A percentile compares a stretch with the other conserved stretches of the same genome.
Conservation (phyloP, 2,888 invertebrate species). For the Listrodromus nycthemerus region DNA sequence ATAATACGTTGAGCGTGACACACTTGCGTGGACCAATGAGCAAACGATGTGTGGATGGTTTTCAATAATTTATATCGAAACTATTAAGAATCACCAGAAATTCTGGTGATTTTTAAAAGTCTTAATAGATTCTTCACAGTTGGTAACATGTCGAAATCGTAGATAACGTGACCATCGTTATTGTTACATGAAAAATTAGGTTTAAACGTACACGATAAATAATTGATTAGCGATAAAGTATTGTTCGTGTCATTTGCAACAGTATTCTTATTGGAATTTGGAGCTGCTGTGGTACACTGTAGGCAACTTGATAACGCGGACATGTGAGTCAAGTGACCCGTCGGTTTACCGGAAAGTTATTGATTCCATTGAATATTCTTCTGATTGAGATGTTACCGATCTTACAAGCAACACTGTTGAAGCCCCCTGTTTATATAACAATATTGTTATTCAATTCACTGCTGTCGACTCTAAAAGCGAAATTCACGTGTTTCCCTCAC, state of each 20-base stretch:
- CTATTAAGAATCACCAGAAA: too few relatives aligned
- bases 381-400: too few relatives aligned
- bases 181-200: neutral
- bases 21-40: constrained; percentile 1
- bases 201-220: neutral
- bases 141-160: neutral
- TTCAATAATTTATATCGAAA: neutral
- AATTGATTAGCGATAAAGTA: neutral
- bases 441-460: too few relatives aligned
- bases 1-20: neutral
- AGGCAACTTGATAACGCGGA: neutral
- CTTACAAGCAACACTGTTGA: too few relatives aligned
- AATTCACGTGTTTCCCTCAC: neutral
- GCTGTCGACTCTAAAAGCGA: neutral
- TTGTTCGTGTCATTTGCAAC: neutral
- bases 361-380: too few relatives aligned
- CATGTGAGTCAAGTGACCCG: neutral
- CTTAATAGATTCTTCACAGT: neutral
- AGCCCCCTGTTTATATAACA: too few relatives aligned
- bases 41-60: neutral
- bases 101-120: neutral
- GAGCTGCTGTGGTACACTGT: neutral
- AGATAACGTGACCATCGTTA: neutral
- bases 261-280: neutral
- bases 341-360: too few relatives aligned